Base-by-base conservation (phyloP, 2,888 invertebrate species). In the Onthophagus sagittarius region DNA sequence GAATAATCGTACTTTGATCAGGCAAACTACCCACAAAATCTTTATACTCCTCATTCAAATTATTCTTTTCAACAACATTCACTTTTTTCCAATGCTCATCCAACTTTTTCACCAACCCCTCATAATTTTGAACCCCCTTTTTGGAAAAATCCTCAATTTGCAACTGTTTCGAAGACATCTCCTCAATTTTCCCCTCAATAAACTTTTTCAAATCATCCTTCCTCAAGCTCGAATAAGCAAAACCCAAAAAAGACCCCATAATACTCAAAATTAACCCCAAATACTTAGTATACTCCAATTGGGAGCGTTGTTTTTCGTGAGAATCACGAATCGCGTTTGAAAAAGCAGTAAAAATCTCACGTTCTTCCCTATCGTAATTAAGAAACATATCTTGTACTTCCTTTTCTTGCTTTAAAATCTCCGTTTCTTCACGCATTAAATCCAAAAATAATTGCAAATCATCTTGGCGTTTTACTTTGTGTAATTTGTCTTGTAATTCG, bases 241-340 rank as follows among this genome's bases (percentile, higher is more conserved):
- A 85, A 2, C 84, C 82, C 67, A 84, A 76, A 77, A 84, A 83
- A 0, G 85, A 84, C 63, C 85, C 84, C 0, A 82, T 70, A 64
- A 85, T 81, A 75, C 85, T 84, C 23, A 85, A 77, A 62, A 83
- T 78, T 65, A 85, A 77, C 7, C 85, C 84, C 91, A 94, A 94
- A 83, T 95, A 95, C 84, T 95, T 95, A 74, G 94, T 94, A 73
- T 93, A 88, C 83, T 95, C 94, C 2, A 93, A 90, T 80, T 94
- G 92, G 0, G 93, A 91, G 62, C 95, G 85, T 83, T 96, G 95
- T 73, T 93, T 88, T 83, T 96, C 95, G 81, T 96, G 95, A 14
- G 93, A 93, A 77, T 93, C 90, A 77, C 95, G 89, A 0, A 95
- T 90, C 0, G 93, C 91, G 15, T 91, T 90, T 0, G 93, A 92